A percentile compares a stretch with the other conserved stretches of the same genome.
Conservation (phyloP, 1,140 invertebrate genomes). For the Anoplolepis gracilipes region DNA sequence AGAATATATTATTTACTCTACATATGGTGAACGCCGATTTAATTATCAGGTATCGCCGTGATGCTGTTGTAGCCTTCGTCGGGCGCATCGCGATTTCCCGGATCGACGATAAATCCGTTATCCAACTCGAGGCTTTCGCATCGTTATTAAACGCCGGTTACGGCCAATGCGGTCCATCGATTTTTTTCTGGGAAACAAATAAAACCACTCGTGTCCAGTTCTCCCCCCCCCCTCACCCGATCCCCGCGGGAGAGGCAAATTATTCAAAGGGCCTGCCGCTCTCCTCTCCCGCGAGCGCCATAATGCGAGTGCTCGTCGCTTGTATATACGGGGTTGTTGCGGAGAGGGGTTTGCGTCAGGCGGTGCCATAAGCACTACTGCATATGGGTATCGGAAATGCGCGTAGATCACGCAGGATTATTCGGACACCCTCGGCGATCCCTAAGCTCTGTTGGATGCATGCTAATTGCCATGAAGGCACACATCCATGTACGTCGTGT, state of each 20-base stretch:
- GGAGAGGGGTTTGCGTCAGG: constrained; percentile 54
- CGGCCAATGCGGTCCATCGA: constrained; percentile 43
- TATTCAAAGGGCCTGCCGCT: constrained; percentile 68
- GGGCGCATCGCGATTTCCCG: constrained; percentile 11
- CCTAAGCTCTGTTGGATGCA: constrained; percentile 75
- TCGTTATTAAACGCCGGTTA: constrained; percentile 61
- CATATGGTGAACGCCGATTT: background rate
- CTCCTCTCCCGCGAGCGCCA: constrained; percentile 21
- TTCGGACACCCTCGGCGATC: constrained; percentile 68
- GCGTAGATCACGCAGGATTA: constrained; percentile 79
- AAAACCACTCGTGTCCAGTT: constrained; percentile 43
- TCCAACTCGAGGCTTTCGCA: background rate
- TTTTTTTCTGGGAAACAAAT: constrained; percentile 63
- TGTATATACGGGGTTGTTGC: constrained; percentile 39
- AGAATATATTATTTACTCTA: background rate
- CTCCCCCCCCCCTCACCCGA: background rate
- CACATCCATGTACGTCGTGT: constrained; percentile 51
- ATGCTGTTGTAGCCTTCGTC: background rate
- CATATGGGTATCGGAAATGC: constrained; percentile 75
- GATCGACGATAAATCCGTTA: constrained; percentile 13
- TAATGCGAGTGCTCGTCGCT: constrained; percentile 56
- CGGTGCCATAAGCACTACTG: constrained; percentile 64
- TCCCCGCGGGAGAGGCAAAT: constrained; percentile 57
- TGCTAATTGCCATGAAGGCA: constrained; percentile 77
- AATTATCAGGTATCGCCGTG: background rate